These are phyloP conservation scores for Bufotes viridis DNA, from an alignment of 2,797 vertebrate genomes.

Conservation along the genomic window DNA sequence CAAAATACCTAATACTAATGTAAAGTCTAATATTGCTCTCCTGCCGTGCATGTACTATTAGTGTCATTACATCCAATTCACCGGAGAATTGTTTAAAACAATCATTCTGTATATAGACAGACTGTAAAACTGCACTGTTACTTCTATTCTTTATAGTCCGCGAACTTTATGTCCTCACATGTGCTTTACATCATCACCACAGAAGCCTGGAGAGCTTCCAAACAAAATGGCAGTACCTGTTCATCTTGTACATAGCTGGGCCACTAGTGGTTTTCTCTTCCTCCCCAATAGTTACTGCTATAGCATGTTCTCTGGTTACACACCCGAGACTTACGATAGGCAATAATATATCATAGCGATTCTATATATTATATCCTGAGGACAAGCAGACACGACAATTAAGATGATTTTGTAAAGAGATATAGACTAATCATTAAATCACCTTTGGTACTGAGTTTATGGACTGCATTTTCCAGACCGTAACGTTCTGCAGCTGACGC, in stretches of 20 bases:
- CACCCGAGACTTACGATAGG: neutral
- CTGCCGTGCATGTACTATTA: neutral
- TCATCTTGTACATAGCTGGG: constrained; percentile 6
- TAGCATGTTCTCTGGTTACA: neutral
- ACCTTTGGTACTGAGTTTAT: neutral
- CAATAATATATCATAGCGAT: neutral
- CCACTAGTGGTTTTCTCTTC: neutral
- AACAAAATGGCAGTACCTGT: constrained; percentile 35
- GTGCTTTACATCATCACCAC: constrained; percentile 22
- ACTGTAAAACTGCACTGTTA: neutral
- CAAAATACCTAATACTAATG: neutral
- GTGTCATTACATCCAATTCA: neutral
- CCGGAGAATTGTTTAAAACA: neutral
- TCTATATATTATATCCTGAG: neutral
- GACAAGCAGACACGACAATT: neutral
- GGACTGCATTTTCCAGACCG: neutral
- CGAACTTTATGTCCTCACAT: neutral
- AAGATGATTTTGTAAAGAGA: neutral
- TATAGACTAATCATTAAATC: neutral
- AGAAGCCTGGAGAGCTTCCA: constrained; percentile 23
- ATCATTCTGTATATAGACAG: neutral
- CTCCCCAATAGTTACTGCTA: constrained; percentile 6
- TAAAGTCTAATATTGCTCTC: neutral
- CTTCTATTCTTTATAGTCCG: neutral
- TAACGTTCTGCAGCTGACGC: neutral